Evolutionary conservation across 53 echinoderm and acorn worm species (phyloP), one percentile per base, ranked within the genome.

Genomic region (Mesocentrotus franciscanus): DNA sequence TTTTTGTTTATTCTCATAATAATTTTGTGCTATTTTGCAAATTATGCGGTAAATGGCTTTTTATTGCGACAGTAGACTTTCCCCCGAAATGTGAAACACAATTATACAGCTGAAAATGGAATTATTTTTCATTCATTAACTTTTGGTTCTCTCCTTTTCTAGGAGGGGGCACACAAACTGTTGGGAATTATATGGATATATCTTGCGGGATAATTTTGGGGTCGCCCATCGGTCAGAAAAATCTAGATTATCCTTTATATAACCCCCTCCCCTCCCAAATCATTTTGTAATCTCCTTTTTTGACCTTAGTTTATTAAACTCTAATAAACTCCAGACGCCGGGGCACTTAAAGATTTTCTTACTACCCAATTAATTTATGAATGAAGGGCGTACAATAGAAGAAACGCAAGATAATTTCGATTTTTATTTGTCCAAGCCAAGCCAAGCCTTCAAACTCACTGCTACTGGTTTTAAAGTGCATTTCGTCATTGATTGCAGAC

Each of bases 311-410:
- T 26, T 85, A 55, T 26, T 85, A 55, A 85, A 49, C 85, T 85
- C 22, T 85, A 8, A 22, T 49, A 49, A 75, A 75, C 26, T 55
- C 22, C 26, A 85, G 85, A 85, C 85, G 49, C 49, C 15, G 2
- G 10, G 56, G 22, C 49, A 15, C 56, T 56, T 9, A 55, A 32
- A 55, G 85, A 85, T 85, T 85, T 39, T 35, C 56, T 22, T 85
- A 55, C 22, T 6, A 56, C 1, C 85, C 56, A 85, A 85, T 85
- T 85, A 85, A 85, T 55, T 85, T 49, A 85, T 2, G 85, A 85
- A 85, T 85, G 85, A 85, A 85, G 49, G 9, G 26, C 56, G 22
- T 85, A 24, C 85, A 85, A 85, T n/a, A 85, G 85, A 85, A 85
- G 9, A 14, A 85, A 85, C 42, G 85, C 85, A 56, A 0, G 85